Base-by-base conservation (phyloP, 2,797 vertebrate genomes). In the Tauraco hartlaubi region DNA sequence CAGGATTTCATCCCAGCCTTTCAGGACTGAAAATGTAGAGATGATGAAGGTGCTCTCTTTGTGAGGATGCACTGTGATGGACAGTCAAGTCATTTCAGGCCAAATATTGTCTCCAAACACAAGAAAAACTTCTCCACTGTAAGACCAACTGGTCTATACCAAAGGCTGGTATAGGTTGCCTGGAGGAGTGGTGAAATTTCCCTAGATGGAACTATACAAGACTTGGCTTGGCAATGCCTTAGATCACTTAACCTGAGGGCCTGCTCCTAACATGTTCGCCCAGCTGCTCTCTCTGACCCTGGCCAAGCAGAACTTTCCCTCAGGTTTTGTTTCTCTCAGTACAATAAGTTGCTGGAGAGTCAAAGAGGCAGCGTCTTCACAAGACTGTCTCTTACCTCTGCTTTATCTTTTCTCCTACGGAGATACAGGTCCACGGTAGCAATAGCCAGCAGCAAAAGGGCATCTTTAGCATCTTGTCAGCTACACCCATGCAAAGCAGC, bases 361-460 rank as follows among this genome's bases (percentile, higher is more conserved):
- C 20, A 63, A 79, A 61, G 68, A 37, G 6, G 33, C 19, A 44
- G 28, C 0, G 0, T 35, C 35, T 79, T 37, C 25, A 31, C 15
- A 54, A 64, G 73, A 10, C 6, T 16, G 35, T 7, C 19, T 69
- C 13, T 78, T 35, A 33, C 23, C 29, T 43, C 44, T 81, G 62
- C 59, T 73, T 51, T 33, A 46, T 12, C 61, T 85, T 59, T 68
- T 22, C 44, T 66, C 7, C 37, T 63, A 2, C 0, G 0, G 46
- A 51, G 59, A 43, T 7, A 20, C 33, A 62, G 62, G 54, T 55
- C 26, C 0, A 1, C 0, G 1, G 28, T 15, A 55, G 52, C 52
- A 77, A 43, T 10, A 68, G 29, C 8, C 2, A 5, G 21, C 26
- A 72, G 20, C 39, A 55, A 39, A 64, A 82, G 35, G 22, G 35